phyloP scores from a whole-genome alignment of 1,140 invertebrate genomes.

The Dryas iulia region DNA sequence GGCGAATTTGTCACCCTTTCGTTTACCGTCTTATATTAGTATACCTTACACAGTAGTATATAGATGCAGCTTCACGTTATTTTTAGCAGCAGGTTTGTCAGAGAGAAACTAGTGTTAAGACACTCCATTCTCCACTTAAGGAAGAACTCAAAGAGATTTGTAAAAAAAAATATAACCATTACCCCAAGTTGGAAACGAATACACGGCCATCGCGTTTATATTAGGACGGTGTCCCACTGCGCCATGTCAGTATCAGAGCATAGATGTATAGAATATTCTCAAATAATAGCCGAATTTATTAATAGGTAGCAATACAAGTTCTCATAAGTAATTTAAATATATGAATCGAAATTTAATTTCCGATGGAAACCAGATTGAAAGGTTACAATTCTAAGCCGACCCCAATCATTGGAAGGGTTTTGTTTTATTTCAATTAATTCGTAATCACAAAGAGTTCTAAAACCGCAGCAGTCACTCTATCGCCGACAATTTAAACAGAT shows the following conservation, averaged over 20 bases:
- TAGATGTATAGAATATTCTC: background rate
- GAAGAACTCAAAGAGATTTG: too few relatives aligned
- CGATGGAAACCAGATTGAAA: constrained; percentile 19
- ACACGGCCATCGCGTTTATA: too few relatives aligned
- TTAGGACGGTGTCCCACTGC: too few relatives aligned
- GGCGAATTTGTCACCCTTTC: constrained; percentile 55
- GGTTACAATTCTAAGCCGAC: constrained; percentile 29
- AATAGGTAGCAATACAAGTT: background rate
- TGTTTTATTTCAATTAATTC: constrained; percentile 78
- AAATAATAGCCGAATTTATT: background rate
- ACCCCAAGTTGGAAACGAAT: too few relatives aligned
- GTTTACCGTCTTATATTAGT: constrained; percentile 21
- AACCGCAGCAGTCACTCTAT: constrained; percentile 73
- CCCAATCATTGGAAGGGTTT: constrained; percentile 52
- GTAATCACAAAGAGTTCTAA: constrained; percentile 72
- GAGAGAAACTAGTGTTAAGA: too few relatives aligned
- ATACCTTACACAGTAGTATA: too few relatives aligned
- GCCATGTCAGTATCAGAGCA: too few relatives aligned
- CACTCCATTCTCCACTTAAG: too few relatives aligned
- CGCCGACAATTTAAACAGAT: constrained; percentile 80
- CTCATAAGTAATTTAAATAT: background rate
- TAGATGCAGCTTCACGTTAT: too few relatives aligned
- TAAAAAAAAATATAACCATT: too few relatives aligned
- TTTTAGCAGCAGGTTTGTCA: too few relatives aligned
- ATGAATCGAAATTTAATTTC: background rate